A percentile compares a stretch with the other conserved stretches of the same genome.
Evolutionary conservation across 2,797 vertebrate genomes (phyloP).

Genomic region (Limnodromus scolopaceus): DNA sequence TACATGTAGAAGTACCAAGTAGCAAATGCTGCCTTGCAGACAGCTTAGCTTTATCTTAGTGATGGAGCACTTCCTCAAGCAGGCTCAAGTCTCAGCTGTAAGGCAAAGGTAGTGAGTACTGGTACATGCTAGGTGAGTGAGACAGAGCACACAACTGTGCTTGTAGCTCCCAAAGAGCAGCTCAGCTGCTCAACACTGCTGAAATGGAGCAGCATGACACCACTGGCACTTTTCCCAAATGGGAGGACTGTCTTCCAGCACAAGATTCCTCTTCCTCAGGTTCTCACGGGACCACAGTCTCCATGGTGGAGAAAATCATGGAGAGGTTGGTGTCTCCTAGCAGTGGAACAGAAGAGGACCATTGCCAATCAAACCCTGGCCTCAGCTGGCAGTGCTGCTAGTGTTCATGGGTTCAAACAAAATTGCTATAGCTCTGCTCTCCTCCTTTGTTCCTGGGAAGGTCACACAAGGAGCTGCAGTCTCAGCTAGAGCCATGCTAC

Average conservation of each 20-base stretch:
- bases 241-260: neutral
- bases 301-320: neutral
- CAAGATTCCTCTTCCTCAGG: neutral
- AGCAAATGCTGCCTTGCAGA: neutral
- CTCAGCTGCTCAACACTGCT: neutral
- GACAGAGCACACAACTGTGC: neutral
- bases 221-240: neutral
- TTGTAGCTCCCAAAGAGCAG: neutral
- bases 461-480: rapidly evolving
- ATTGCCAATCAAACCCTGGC: neutral
- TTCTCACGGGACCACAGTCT: neutral
- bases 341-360: neutral
- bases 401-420: neutral
- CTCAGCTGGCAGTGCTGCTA: neutral
- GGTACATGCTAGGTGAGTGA: neutral
- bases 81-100: neutral
- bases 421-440: neutral
- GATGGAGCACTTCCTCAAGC: neutral
- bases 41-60: neutral
- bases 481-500: rapidly evolving
- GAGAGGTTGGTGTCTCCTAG: neutral
- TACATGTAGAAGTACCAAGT: neutral
- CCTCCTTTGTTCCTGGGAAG: neutral
- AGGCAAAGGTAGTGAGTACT: neutral
- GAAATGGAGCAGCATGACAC: neutral